Base-by-base conservation (phyloP, 2,797 vertebrate genomes). In the Eurystomus glaucurus region DNA sequence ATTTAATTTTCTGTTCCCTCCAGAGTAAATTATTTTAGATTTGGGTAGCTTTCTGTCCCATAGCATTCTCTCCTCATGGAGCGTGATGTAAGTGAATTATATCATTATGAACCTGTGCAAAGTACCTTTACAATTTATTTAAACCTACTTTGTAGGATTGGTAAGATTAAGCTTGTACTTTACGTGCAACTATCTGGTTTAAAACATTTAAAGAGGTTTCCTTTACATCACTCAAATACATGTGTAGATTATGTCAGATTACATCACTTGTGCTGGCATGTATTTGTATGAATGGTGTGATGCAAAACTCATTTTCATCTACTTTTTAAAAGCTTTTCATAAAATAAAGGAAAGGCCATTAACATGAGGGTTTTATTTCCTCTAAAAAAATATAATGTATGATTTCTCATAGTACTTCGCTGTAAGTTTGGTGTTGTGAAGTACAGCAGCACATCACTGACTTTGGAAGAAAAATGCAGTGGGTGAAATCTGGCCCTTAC, bases 401-500 rank as follows among this genome's bases (percentile, higher is more conserved):
- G 23, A 46, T 64, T 90, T 92, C 48, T 84, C 16, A 26, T 29
- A 46, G 52, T 31, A 58, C 19, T 91, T 72, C 68, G 37, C 46
- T 46, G 20, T 26, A 21, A 79, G 6, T 68, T 78, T 79, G 46
- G 20, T 58, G 25, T 23, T 77, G 17, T 21, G 65, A 80, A 74
- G 54, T 80, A 17, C 46, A 62, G 16, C 45, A 94, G 17, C 41
- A 70, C 0, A 0, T 85, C 52, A 57, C 2, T 81, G 26, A 82
- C 35, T 79, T 81, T 31, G 35, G 54, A 86, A 93, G 33, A 41
- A 78, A 93, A 85, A 90, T 54, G 9, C 18, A 5, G 35, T 57
- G 72, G 43, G 43, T 89, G 58, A 89, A 92, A 89, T 72, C 39
- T 90, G 78, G 35, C 35, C 61, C 62, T 77, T 76, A 17, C 6